A percentile compares a stretch with the other conserved stretches of the same genome.
Evolutionary conservation across 2,888 invertebrate species (phyloP).

Genomic region (Cecidostiba fungosa): DNA sequence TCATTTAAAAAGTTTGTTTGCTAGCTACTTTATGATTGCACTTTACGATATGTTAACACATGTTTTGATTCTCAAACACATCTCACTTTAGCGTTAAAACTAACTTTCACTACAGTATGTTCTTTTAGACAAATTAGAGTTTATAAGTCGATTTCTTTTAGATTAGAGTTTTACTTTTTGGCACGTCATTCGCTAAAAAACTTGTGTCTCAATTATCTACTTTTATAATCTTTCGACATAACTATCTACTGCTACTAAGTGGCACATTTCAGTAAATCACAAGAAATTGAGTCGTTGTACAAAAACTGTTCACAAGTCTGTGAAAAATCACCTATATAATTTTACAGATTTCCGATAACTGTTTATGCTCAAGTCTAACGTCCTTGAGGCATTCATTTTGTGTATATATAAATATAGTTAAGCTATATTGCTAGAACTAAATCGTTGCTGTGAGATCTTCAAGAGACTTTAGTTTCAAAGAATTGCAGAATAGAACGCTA

Average conservation of each 20-base stretch:
- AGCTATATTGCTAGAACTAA: neutral
- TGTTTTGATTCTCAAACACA: slow-evolving; percentile 23
- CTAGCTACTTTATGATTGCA: slow-evolving; percentile 67
- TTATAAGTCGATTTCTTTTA: slow-evolving; percentile 27
- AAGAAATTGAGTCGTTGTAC: slow-evolving; percentile 59
- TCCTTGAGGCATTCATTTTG: neutral
- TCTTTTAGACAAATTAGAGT: slow-evolving; percentile 36
- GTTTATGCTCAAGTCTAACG: neutral
- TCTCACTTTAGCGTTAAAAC: slow-evolving; percentile 5
- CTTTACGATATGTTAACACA: slow-evolving; percentile 68
- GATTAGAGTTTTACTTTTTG: slow-evolving; percentile 33
- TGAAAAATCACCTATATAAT: slow-evolving; percentile 23
- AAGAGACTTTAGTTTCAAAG: neutral
- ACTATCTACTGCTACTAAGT: slow-evolving; percentile 37
- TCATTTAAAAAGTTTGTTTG: slow-evolving; percentile 43
- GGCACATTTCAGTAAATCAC: slow-evolving; percentile 59
- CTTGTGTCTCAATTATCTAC: slow-evolving; percentile 17
- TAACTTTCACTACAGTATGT: slow-evolving; percentile 33
- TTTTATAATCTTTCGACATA: neutral
- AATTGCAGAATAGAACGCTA: neutral
- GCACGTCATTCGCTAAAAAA: slow-evolving; percentile 44
- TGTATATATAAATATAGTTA: neutral
- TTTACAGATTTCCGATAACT: neutral
- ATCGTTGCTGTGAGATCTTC: neutral
- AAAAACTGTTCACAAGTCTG: slow-evolving; percentile 40